Percentiles rank a stretch among this genome's conserved stretches.
Conservation (phyloP, 2,888 invertebrate species). For the Halictus ligatus region DNA sequence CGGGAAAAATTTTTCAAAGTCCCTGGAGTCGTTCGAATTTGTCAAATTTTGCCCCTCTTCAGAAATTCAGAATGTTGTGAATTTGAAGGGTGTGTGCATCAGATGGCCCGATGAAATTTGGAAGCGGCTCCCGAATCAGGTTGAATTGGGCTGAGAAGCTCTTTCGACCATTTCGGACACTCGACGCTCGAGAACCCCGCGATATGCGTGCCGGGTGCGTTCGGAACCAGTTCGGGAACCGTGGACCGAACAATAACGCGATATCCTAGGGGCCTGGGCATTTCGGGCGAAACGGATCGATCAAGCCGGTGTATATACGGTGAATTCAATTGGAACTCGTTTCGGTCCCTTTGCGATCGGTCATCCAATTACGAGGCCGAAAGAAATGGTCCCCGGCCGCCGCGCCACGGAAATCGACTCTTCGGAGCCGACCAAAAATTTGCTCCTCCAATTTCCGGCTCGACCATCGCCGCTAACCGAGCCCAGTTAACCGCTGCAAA, state of each 20-base stretch:
- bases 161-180: conserved; percentile 7
- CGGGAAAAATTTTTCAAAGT: too few species aligned
- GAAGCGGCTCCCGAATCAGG: not conserved
- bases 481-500: conserved; percentile 43
- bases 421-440: conserved; percentile 41
- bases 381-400: conserved; percentile 29
- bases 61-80: too few species aligned
- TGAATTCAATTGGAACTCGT: conserved; percentile 44
- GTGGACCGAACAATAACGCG: conserved; percentile 37
- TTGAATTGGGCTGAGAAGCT: conserved; percentile 5
- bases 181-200: not conserved
- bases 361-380: conserved; percentile 42
- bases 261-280: conserved; percentile 8
- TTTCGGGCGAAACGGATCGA: conserved; percentile 45
- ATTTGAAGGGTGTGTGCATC: not conserved
- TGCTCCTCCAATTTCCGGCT: conserved; percentile 57
- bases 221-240: not conserved
- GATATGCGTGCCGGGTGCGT: conserved; percentile 19
- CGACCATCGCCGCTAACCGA: conserved; percentile 39
- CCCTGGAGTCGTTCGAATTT: too few species aligned
- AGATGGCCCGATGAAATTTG: conserved; percentile 13
- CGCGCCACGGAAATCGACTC: conserved; percentile 45
- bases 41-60: too few species aligned
- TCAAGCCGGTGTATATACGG: conserved; percentile 30
- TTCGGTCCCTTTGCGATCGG: conserved; percentile 34